Base-by-base conservation (phyloP, 2,888 invertebrate species). In the Encarsia formosa region DNA sequence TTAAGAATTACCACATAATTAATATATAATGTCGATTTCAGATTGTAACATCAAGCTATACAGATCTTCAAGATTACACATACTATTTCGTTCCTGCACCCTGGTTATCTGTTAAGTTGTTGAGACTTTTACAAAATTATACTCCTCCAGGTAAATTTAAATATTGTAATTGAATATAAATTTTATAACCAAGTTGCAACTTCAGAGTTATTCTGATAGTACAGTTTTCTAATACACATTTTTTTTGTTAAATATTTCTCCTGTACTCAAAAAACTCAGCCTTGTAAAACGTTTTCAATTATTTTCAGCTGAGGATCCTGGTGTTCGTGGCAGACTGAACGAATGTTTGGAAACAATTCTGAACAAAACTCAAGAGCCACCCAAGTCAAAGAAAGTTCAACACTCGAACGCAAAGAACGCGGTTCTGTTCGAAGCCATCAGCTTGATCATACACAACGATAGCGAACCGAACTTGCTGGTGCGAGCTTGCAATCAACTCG, bases 51-150 rank as follows among this genome's bases (percentile, higher is more conserved):
- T 92, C 98, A 41, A 97, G 96, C 69, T 98, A 99, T 71, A 98
- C 97, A 62, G 99, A 99, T 78, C 82, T 99, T 60, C 98, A 99
- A 79, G 99, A 99, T 78, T 99, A 99, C 74, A 99, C 99, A 4
- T 99, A 99, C 76, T 99, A 99, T 75, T 99, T 99, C 81, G 98
- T 99, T 57, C 98, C 99, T 62, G 99, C 98, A n/a, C 99, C 99
- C 15, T 99, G 99, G 99, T 82, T 99, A 29, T 98, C 97, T 53
- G 97, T 99, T 16, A 99, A 99, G 77, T 78, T 99, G 52, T 78
- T 99, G 58, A 84, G 98, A 64, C 81, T 99, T 56, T 79, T 99
- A 60, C 99, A 99, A 77, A 98, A 99, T 75, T 99, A 99, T 70
- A 96, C 96, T 59, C 97, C 98, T 18, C 97, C 98, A 65, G 86